Conservation (phyloP, 2,113 vertebrate species). For the Anoplopoma fimbria region DNA sequence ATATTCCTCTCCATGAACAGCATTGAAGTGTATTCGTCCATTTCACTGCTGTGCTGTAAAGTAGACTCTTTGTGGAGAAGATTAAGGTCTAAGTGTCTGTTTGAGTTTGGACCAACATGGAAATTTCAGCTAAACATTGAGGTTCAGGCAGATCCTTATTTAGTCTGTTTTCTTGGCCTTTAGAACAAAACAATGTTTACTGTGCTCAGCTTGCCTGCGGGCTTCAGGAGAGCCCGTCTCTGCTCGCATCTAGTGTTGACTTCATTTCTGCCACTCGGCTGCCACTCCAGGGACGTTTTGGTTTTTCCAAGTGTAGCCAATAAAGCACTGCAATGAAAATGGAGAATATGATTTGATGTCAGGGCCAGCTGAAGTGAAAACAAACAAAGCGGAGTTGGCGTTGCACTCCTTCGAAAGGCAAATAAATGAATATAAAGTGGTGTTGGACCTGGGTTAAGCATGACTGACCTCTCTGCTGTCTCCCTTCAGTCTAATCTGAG, state of each 20-base stretch:
- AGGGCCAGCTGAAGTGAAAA: constrained; percentile 21
- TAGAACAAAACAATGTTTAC: constrained; percentile 46
- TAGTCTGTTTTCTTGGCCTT: background rate
- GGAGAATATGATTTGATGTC: constrained; percentile 20
- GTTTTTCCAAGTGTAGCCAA: constrained; percentile 29
- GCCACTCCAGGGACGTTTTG: constrained; percentile 37
- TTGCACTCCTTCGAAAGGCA: background rate
- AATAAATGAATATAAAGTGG: constrained; percentile 7
- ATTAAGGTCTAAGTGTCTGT: background rate
- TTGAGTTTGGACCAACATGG: constrained; percentile 7
- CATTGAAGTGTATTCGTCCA: background rate
- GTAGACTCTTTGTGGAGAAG: background rate
- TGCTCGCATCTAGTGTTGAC: constrained; percentile 39
- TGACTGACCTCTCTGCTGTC: background rate
- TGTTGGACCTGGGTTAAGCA: background rate
- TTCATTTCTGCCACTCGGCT: constrained; percentile 37
- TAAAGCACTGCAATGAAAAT: constrained; percentile 42
- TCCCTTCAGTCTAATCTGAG: constrained; percentile 3
- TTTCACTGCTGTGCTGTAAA: background rate
- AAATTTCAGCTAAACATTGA: constrained; percentile 19
- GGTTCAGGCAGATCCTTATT: constrained; percentile 28
- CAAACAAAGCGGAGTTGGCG: constrained; percentile 15
- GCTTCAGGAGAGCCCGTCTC: constrained; percentile 36
- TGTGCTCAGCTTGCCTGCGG: constrained; percentile 6
- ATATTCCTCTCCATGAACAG: background rate